Base-by-base conservation (phyloP, 2,888 invertebrate species). In the Drosophila macrothrix region DNA sequence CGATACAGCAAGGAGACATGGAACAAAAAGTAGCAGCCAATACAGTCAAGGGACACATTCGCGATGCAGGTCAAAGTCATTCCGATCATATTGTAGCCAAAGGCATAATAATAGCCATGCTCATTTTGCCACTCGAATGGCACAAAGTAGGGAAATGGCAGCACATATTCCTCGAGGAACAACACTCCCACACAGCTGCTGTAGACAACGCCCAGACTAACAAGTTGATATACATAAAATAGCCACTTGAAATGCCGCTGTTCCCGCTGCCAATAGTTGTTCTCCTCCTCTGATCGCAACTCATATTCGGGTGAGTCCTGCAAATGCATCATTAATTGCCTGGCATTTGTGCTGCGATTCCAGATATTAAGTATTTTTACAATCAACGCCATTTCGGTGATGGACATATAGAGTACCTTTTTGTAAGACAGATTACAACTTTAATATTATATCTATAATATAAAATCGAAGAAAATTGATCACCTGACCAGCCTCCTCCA, bases 311-410 rank as follows among this genome's bases (percentile, higher is more conserved):
- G 35, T 0, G 37, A 67, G 0, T 79, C 14, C 9, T 78, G 56
- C 4, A 91, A 43, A 7, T 87, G 83, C 3, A 79, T 33, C 31
- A 92, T 76, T 4, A 88, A 80, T 16, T 64, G 43, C 54, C 78
- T 74, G 1, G 84, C 89, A 9, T 61, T 46, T 0, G 37, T 55
- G 6, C 82, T 66, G 0, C 83, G 50, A 16, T 67, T 46, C 75
- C 92, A 87, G 46, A 92, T 90, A 59, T 91, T 91, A 0, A 90
- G 39, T 4, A 92, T 78, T 73, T 93, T 92, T 9, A 91, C 65
- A 9, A 88, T 53, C 4, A 90, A 64, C 0, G 83, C 83, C 33
- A 77, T 67, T 59, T 92, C 87, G 0, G 92, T 88, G 4, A 92
- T 67, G 1, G 88, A 83, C 80, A 92, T 88, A 60, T 90, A 92